Evolutionary conservation across 92 coral and sea anemone genomes (phyloP), one percentile per base, ranked within the genome.

Genomic region (Virgularia gustaviana): DNA sequence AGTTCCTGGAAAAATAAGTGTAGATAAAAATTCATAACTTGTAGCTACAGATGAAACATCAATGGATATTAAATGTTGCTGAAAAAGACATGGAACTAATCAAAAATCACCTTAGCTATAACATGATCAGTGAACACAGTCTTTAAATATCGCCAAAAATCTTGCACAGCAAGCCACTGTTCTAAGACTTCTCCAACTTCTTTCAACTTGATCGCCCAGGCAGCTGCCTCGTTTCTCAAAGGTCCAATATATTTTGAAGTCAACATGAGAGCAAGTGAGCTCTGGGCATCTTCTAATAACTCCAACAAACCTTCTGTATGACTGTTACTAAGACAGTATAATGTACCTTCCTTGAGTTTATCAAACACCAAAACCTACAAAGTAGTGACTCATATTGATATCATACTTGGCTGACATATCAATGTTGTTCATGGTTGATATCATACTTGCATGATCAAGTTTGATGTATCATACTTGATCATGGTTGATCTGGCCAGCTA

Each of bases 241-340:
- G 98, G 98, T 37, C 98, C 98, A 16, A 92, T 92, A 72, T 92
- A 89, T 19, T 89, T 89, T 58, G 98, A 92, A n/a, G 98, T 92
- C 49, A 92, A 68, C 98, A 92, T 92, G 60, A 92, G 57, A 36
- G 98, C 98, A 19, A 92, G 90, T 12, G 95, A 89, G 52, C 96
- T 96, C 66, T 92, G 98, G 1, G 98, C 98, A 77, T 92, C 96
- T 63, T 92, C 98, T 25, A 92, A 59, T 0, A 89, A 79, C 71
- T 92, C 98, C 41, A 92, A 71, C 45, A 92, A 72, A 64, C 90
- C 91, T 53, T 89, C 96, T 1, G 96, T 87, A 79, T 92, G 90
- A 24, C 85, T 83, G 85, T 92, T 96, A 52, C 98, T 82, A 65
- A 92, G 70, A 81, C 94, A 89, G 33, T 89, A 91, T 58, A 85